Conservation (phyloP, 2,797 vertebrate species). For the Yasuhikotakia modesta region DNA sequence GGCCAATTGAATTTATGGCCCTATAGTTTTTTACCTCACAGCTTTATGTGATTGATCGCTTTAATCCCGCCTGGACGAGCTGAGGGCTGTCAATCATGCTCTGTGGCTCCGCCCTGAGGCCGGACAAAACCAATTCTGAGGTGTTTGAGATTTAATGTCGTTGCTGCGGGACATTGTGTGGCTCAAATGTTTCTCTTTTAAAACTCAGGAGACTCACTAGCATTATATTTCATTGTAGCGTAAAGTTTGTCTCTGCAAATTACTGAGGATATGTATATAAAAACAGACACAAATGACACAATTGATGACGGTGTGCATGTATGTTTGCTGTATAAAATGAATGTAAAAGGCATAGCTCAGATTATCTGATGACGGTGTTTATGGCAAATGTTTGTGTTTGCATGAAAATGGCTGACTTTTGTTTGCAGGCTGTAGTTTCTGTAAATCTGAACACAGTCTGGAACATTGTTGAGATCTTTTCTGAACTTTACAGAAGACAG, state of each 20-base stretch:
- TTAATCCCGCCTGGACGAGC: slow-evolving; percentile 77
- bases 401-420: no score
- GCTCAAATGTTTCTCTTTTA: not conserved
- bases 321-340: no score
- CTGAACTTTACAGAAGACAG: no score
- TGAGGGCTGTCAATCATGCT: slow-evolving; percentile 78
- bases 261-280: not conserved
- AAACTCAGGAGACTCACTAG: not conserved
- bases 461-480: no score
- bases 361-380: no score
- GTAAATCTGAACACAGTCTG: no score
- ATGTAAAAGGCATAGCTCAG: no score
- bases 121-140: slow-evolving; percentile 38
- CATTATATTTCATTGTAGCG: not conserved
- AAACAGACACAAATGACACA: no score
- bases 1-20: slow-evolving; percentile 81
- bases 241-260: not conserved
- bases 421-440: no score
- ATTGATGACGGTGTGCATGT: no score
- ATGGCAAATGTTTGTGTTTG: no score
- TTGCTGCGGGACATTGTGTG: not conserved
- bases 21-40: slow-evolving; percentile 64
- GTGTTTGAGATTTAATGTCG: not conserved
- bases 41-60: slow-evolving; percentile 80
- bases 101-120: slow-evolving; percentile 65